Conservation (phyloP, 2,113 vertebrate genomes). For the Hypanus sabinus region DNA sequence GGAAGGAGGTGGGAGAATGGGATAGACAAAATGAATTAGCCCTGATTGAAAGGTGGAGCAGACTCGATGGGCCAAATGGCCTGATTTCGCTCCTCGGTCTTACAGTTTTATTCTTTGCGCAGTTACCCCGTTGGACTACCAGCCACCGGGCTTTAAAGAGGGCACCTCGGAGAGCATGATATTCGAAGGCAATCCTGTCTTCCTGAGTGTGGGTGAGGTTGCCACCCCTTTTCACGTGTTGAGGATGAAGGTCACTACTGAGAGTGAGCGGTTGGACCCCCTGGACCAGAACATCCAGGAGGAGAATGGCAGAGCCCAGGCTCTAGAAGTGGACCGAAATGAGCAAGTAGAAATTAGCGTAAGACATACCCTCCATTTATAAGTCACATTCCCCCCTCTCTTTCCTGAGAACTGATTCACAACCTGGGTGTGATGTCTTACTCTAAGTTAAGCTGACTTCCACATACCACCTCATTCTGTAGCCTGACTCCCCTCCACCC, state of each 20-base stretch:
- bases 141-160: constrained; percentile 89
- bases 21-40: too few relatives aligned
- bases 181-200: constrained; percentile 73
- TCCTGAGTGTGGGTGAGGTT: constrained; percentile 78
- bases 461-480: too few relatives aligned
- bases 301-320: constrained; percentile 44
- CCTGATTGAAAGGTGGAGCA: too few relatives aligned
- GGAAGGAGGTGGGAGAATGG: too few relatives aligned
- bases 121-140: constrained; percentile 86
- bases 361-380: constrained; percentile 38
- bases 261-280: constrained; percentile 73
- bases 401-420: too few relatives aligned
- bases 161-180: constrained; percentile 58
- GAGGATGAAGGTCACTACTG: constrained; percentile 78
- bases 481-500: not conserved
- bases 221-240: constrained; percentile 78
- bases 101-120: not conserved
- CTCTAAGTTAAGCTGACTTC: too few relatives aligned
- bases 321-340: constrained; percentile 44
- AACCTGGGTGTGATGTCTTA: too few relatives aligned
- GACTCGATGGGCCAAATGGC: too few relatives aligned
- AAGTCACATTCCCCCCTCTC: too few relatives aligned
- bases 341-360: constrained; percentile 48
- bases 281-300: constrained; percentile 56
- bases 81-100: too few relatives aligned